Conservation (phyloP, 23 tunicate genomes). For the Ciona savignyi region DNA sequence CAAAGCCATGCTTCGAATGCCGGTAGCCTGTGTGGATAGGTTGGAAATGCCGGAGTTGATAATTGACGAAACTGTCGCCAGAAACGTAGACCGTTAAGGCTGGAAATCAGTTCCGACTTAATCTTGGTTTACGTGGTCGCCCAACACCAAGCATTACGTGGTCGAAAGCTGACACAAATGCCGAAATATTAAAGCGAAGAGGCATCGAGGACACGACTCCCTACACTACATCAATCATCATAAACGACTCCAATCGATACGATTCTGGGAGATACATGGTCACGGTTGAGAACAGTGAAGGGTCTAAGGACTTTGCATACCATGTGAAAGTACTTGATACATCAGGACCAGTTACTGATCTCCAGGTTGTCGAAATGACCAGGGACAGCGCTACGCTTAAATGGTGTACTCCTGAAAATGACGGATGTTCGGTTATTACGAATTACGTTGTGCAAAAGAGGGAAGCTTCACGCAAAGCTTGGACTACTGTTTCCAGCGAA, state of each 20-base stretch:
- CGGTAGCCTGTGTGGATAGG: conserved; percentile 60
- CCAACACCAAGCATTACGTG: conserved; percentile 78
- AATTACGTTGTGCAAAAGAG: conserved; percentile 88
- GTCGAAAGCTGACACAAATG: conserved; percentile 82
- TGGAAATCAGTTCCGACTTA: conserved; percentile 64
- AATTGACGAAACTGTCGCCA: conserved; percentile 54
- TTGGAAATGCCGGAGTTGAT: conserved; percentile 76
- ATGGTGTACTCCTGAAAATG: conserved; percentile 85
- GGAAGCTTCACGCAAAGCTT: conserved; percentile 83
- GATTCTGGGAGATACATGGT: conserved; percentile 93
- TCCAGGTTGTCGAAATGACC: conserved; percentile 56
- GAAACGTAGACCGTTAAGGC: conserved; percentile 75
- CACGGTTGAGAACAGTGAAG: conserved; percentile 65
- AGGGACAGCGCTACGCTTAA: conserved; percentile 47
- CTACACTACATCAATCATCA: conserved; percentile 54
- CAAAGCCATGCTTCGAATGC: conserved; percentile 40
- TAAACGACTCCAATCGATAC: conserved; percentile 48
- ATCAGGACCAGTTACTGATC: conserved; percentile 74
- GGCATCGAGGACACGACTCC: conserved; percentile 47
- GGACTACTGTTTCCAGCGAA: conserved; percentile 80
- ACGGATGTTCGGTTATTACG: conserved; percentile 76
- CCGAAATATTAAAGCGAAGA: conserved; percentile 45
- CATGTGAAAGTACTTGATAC: conserved; percentile 88
- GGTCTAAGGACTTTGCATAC: conserved; percentile 83
- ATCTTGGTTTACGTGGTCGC: conserved; percentile 74